Conservation (phyloP, 2,888 invertebrate genomes). For the Acrobeloides nanus region DNA sequence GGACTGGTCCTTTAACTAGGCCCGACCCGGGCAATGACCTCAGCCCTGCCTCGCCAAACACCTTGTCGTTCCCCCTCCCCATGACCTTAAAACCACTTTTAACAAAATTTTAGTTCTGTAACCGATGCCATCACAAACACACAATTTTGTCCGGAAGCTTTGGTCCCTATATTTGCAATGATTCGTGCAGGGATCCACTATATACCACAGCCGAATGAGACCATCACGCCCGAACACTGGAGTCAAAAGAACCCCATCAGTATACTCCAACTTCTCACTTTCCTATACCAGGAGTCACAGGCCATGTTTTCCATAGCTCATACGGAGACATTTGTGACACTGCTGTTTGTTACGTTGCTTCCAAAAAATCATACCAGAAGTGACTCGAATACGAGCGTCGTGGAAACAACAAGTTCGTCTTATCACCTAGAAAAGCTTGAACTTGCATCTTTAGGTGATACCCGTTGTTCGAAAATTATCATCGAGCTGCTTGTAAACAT, state of each 20-base stretch:
- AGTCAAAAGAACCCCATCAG: slow-evolving; percentile 22
- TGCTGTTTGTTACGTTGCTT: slow-evolving; percentile 34
- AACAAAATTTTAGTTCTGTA: slow-evolving; percentile 47
- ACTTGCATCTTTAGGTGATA: too few relatives aligned
- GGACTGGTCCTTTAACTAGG: too few relatives aligned
- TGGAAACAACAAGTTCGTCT: too few relatives aligned
- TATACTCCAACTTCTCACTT: slow-evolving; percentile 73
- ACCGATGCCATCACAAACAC: slow-evolving; percentile 54
- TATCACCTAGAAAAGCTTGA: too few relatives aligned
- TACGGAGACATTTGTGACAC: slow-evolving; percentile 35
- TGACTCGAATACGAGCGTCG: slow-evolving; percentile 28
- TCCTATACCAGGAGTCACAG: slow-evolving; percentile 72
- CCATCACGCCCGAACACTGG: slow-evolving; percentile 19
- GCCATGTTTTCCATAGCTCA: slow-evolving; percentile 26
- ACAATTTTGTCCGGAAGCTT: slow-evolving; percentile 77
- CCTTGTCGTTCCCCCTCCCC: too few relatives aligned
- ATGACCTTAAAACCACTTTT: too few relatives aligned
- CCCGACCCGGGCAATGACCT: neutral
- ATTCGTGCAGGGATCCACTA: slow-evolving; percentile 64
- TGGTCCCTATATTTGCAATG: slow-evolving; percentile 76
- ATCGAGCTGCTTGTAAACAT: slow-evolving; percentile 89
- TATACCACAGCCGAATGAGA: neutral
- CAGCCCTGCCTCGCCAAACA: neutral
- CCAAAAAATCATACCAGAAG: slow-evolving; percentile 15
- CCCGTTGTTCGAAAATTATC: slow-evolving; percentile 59